Percentiles rank a stretch among this genome's conserved stretches.
phyloP scores from a whole-genome alignment of 2,797 vertebrate genomes.

The Sphenopsis melanotis region DNA sequence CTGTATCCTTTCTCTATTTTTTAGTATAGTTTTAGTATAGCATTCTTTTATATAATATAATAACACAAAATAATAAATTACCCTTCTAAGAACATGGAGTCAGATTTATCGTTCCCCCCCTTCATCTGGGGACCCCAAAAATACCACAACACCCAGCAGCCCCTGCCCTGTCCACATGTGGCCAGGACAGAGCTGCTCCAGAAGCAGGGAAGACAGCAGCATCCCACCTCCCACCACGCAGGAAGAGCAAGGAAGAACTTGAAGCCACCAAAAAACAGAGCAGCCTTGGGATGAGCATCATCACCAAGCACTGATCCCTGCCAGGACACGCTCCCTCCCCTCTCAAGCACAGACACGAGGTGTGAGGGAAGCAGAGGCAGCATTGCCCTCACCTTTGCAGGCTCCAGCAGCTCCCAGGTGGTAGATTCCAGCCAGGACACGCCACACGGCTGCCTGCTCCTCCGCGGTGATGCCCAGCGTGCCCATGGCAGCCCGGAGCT shows the following conservation, averaged over 20 bases:
- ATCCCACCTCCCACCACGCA: rapidly evolving
- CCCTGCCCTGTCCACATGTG: rapidly evolving
- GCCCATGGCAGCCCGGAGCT: slow-evolving; percentile 86
- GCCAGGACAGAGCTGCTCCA: rapidly evolving
- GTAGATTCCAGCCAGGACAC: slow-evolving; percentile 87
- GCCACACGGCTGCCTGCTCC: slow-evolving; percentile 89
- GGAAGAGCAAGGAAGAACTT: rapidly evolving
- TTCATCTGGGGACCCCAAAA: not conserved
- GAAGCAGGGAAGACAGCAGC: not conserved
- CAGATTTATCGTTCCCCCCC: not conserved
- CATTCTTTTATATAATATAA: not conserved
- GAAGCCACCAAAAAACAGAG: rapidly evolving
- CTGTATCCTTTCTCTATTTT: not conserved
- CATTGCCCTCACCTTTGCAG: slow-evolving; percentile 82
- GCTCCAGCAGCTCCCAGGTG: slow-evolving; percentile 90
- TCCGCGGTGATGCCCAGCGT: slow-evolving; percentile 77
- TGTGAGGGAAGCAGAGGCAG: not conserved
- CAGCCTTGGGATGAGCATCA: rapidly evolving
- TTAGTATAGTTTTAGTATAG: not conserved
- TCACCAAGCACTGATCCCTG: rapidly evolving
- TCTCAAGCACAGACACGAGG: rapidly evolving
- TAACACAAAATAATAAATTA: not conserved
- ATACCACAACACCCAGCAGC: not conserved
- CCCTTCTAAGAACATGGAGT: not conserved
- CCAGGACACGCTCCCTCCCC: rapidly evolving